phyloP scores from a whole-genome alignment of 2,797 vertebrate genomes.

The Anas georgica region DNA sequence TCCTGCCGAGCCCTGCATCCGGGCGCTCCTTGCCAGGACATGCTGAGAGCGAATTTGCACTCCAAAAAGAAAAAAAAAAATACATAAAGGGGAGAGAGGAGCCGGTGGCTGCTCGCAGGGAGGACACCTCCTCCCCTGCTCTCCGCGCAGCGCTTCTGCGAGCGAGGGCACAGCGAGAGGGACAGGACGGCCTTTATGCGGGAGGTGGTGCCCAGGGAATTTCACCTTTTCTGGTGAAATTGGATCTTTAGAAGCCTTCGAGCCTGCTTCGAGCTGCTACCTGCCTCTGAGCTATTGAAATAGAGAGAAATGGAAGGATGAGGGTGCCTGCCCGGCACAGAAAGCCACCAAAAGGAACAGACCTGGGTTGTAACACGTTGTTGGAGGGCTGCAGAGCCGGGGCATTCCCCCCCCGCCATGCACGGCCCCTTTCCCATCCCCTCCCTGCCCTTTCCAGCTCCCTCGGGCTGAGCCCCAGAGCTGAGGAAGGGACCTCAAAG shows the following conservation, averaged over 20 bases:
- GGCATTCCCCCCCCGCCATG: constrained; percentile 33
- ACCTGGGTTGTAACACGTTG: constrained; percentile 19
- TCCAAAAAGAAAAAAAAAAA: background rate
- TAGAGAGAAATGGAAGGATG: background rate
- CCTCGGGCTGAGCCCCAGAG: background rate
- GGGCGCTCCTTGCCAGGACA: background rate
- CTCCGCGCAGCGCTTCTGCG: background rate
- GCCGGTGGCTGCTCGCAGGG: background rate
- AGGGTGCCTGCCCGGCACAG: constrained; percentile 39
- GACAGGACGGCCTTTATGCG: constrained; percentile 32
- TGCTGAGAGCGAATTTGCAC: background rate
- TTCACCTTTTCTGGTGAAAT: constrained; percentile 17
- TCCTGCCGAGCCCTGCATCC: background rate
- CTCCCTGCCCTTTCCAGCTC: constrained; percentile 15
- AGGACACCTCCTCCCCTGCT: background rate
- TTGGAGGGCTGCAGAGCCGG: background rate
- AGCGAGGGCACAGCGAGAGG: constrained; percentile 4
- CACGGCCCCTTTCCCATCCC: constrained; percentile 45
- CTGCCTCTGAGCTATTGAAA: constrained; percentile 53
- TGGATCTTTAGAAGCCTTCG: background rate
- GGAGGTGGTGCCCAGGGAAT: constrained; percentile 4
- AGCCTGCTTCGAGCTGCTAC: constrained; percentile 11
- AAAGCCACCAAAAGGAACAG: constrained; percentile 32
- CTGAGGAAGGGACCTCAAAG: background rate
- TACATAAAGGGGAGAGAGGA: background rate